Base-by-base conservation (phyloP, 2,888 invertebrate species). In the Apoda limacodes region DNA sequence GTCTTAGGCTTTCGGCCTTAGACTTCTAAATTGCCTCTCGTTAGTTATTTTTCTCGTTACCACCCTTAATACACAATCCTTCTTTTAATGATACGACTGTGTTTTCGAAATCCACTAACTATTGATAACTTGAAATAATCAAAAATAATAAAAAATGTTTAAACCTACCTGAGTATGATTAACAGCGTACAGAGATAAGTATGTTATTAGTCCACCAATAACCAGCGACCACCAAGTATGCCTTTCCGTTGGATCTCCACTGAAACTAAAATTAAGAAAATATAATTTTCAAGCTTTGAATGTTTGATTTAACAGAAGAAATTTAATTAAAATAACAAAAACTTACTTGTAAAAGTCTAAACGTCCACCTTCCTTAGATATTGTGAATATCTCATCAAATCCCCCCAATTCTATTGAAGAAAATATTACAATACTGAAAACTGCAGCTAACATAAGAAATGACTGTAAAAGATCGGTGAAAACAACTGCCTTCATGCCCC, bases 401-500 rank as follows among this genome's bases (percentile, higher is more conserved):
- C 93, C 88, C 9, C 90, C 92, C 3, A 86, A 82, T 46, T 88
- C 84, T 12, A 88, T 64, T 1, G 85, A 82, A 3, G 90, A 92
- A 43, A 86, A 88, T 32, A 89, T 83, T 12, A 93, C 89, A 1
- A 95, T 85, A 49, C 89, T 87, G 46, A 90, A 88, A 6, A 95
- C 84, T 0, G 94, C 89, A 2, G 83, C 86, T 55, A 92, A 93
- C 95, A 95, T 95, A 3, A 95, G 76, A 2, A 89, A 35, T 0
- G 93, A 92, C 62, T 92, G 92, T 45, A 94, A 88, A 2, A 95
- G 85, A 55, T 95, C 95, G 0, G 94, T 94, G 46, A 93, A 86
- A 27, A 95, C 68, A 0, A 95, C 94, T 3, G 95, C 94, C 61
- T 95, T 95, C 87, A 95, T 93, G 19, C 95, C 95, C 10, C 95